phyloP scores from a whole-genome alignment of 2,888 invertebrate species.

The Tiliacea citrago region DNA sequence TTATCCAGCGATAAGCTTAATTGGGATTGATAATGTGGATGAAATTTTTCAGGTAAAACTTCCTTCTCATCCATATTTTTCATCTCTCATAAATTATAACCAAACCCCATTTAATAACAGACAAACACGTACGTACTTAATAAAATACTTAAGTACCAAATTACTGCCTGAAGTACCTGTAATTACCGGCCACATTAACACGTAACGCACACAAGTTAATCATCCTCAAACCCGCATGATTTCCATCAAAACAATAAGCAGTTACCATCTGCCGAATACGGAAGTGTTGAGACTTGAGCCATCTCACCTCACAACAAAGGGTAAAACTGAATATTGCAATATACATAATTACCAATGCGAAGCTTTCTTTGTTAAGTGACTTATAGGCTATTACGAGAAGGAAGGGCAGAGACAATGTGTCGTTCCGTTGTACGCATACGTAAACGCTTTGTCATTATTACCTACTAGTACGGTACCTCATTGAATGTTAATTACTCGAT shows the following conservation, averaged over 20 bases:
- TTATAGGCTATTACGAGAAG: constrained; percentile 43
- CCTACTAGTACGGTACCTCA: constrained; percentile 31
- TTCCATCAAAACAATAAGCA: constrained; percentile 55
- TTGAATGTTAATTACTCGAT: constrained; percentile 57
- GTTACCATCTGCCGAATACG: constrained; percentile 44
- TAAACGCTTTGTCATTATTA: constrained; percentile 53
- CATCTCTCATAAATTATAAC: background rate
- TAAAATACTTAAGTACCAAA: background rate
- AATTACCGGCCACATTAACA: constrained; percentile 11
- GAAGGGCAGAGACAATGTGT: constrained; percentile 34
- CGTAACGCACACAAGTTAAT: constrained; percentile 33
- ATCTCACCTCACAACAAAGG: constrained; percentile 53
- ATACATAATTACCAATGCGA: constrained; percentile 50
- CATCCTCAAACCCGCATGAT: constrained; percentile 40
- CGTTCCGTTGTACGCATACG: constrained; percentile 38
- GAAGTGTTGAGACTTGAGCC: constrained; percentile 39
- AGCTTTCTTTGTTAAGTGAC: constrained; percentile 66
- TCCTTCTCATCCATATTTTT: background rate
- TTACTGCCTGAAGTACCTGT: background rate
- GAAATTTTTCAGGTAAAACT: background rate
- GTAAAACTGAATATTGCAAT: constrained; percentile 47
- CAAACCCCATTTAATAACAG: background rate
- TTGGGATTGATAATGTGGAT: too few relatives aligned
- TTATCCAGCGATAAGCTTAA: too few relatives aligned
- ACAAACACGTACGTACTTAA: background rate